These are phyloP conservation scores for Stenichneumon culpator DNA, from an alignment of 2,888 invertebrate species.

Conservation along the genomic window DNA sequence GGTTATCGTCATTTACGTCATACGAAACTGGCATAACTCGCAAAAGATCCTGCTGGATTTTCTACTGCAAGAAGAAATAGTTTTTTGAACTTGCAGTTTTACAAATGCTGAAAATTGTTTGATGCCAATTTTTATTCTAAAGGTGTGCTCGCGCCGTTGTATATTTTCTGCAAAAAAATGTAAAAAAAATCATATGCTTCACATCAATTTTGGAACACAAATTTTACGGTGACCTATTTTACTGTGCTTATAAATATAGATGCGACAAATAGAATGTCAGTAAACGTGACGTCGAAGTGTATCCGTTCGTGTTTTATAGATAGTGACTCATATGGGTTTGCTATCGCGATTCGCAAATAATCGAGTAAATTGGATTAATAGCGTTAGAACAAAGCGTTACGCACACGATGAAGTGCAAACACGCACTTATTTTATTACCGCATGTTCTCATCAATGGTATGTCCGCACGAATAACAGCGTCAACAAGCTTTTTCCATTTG, in stretches of 20 bases:
- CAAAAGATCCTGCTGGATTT: not conserved
- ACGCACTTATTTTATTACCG: slow-evolving; percentile 49
- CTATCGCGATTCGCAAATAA: slow-evolving; percentile 35
- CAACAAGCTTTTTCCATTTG: slow-evolving; percentile 63
- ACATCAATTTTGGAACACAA: too few relatives aligned
- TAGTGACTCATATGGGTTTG: not conserved
- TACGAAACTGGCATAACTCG: too few relatives aligned
- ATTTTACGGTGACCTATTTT: not conserved
- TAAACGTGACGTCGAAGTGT: slow-evolving; percentile 2
- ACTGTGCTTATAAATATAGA: too few relatives aligned
- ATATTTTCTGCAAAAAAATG: not conserved
- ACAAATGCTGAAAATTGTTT: too few relatives aligned
- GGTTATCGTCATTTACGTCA: not conserved
- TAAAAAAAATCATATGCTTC: not conserved
- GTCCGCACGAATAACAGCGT: slow-evolving; percentile 10
- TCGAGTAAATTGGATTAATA: slow-evolving; percentile 58
- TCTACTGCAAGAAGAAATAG: not conserved
- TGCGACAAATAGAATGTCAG: slow-evolving; percentile 21
- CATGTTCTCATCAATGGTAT: not conserved
- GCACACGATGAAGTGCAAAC: slow-evolving; percentile 50
- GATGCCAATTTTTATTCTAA: too few relatives aligned
- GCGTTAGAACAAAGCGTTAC: slow-evolving; percentile 59
- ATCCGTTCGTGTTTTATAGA: not conserved
- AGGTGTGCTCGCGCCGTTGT: too few relatives aligned
- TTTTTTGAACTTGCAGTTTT: too few relatives aligned